Base-by-base conservation (phyloP, 2,797 vertebrate genomes). In the Gymnothorax javanicus region DNA sequence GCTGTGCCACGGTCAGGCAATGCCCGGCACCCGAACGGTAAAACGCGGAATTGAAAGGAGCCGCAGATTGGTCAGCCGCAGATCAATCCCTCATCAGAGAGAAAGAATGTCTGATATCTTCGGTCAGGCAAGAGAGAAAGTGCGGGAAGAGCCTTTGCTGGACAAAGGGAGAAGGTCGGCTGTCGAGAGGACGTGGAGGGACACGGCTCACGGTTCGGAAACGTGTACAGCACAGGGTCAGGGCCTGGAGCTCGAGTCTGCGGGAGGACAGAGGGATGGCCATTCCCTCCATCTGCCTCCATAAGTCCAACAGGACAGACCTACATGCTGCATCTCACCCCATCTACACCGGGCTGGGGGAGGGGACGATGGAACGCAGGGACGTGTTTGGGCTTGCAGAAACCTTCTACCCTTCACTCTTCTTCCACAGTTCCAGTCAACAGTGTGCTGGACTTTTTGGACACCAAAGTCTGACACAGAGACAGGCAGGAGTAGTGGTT, bases 141-240 rank as follows among this genome's bases (percentile, higher is more conserved):
- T 0, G 25, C 7, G n/a, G 64, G n/a, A 7, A 20, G 4, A 25
- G 64, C 6, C 64, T 25, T 25, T 69, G 11, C 64, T n/a, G 64
- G 88, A 88, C 17, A 57, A 6, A 3, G 60, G 59, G 0, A 86
- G 89, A 90, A 57, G 81, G 69, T 56, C 84, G 58, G 79, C 83
- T 71, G 83, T 54, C 23, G 27, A 17, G 58, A 15, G 25, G 56
- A 52, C 43, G 57, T 17, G 8, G 33, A 17, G 69, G 50, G 50
- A 7, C 12, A 43, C 23, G 17, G 84, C 12, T 15, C 27, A 20
- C 7, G 5, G 33, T 27, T 33, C 33, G 6, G 71, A 15, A 75
- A 4, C 33, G 9, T 17, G 33, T 17, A 17, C 6, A 77, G 33
- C 71, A 43, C 27, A 33, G 25, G 71, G 73, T 52, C 33, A 54